A percentile compares a stretch with the other conserved stretches of the same genome.
phyloP scores from a whole-genome alignment of 2,113 vertebrate genomes.

The Chamaea fasciata region DNA sequence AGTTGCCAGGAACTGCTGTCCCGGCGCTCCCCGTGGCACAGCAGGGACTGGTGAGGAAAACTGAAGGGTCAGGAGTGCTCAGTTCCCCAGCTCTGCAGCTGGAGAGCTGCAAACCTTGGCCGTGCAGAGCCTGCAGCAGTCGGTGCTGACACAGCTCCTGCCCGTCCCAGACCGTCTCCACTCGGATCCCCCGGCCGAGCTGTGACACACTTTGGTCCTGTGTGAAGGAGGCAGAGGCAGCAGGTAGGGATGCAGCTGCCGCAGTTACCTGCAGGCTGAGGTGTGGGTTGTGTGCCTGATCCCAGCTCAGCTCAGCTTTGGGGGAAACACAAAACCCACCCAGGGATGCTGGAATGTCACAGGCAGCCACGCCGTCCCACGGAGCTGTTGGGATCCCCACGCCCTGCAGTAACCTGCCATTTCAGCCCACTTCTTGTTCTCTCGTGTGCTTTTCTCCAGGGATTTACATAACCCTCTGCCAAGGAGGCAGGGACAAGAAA shows the following conservation, averaged over 20 bases:
- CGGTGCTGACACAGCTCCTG: not conserved
- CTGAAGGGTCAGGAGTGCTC: not conserved
- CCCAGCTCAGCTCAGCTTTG: not conserved
- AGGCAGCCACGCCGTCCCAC: accelerated
- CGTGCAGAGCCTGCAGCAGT: accelerated
- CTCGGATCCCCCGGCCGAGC: accelerated
- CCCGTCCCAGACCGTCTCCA: accelerated
- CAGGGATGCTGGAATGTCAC: not conserved
- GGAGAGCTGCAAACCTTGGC: not conserved
- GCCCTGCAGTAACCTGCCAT: not conserved
- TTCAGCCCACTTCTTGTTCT: not conserved
- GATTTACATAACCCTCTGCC: not conserved
- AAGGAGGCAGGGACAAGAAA: not conserved
- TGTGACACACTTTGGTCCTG: not conserved
- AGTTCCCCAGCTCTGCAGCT: not conserved
- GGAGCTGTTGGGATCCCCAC: not conserved
- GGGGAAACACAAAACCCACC: not conserved
- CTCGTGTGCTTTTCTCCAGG: accelerated
- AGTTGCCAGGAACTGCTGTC: not conserved
- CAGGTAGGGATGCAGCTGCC: accelerated
- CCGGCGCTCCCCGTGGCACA: accelerated
- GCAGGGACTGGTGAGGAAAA: not conserved
- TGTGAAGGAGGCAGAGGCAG: not conserved
- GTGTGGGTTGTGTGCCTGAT: not conserved
- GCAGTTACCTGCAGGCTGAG: not conserved